phyloP scores from a whole-genome alignment of 2,888 invertebrate species.

The Deroplatys truncata region DNA sequence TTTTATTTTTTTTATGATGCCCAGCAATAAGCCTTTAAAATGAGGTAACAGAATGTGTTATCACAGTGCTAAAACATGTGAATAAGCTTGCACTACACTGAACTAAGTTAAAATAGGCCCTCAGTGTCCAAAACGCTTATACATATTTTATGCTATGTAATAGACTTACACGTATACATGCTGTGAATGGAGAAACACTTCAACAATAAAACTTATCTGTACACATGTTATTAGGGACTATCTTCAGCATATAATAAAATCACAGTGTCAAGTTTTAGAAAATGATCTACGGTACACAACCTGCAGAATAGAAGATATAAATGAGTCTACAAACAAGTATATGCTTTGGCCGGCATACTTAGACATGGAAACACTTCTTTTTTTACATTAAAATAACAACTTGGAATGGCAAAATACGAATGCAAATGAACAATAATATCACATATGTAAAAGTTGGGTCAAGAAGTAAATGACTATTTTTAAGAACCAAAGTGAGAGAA shows the following conservation, averaged over 20 bases:
- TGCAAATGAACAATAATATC: background rate
- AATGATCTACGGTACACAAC: background rate
- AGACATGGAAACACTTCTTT: background rate
- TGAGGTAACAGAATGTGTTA: slow-evolving; percentile 13
- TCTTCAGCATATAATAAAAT: background rate
- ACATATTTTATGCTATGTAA: no score
- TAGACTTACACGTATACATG: background rate
- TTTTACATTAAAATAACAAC: background rate
- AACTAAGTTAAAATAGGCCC: background rate
- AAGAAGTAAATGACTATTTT: background rate
- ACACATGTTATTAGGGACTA: background rate
- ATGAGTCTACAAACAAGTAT: background rate
- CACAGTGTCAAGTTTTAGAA: background rate
- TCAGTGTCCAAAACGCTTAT: no score
- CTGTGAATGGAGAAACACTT: background rate
- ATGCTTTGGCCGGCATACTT: background rate
- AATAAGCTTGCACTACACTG: background rate
- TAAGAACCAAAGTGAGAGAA: background rate
- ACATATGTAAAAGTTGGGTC: background rate
- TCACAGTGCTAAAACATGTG: background rate
- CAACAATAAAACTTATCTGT: no score
- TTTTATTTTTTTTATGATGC: background rate
- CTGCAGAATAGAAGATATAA: background rate
- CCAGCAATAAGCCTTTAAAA: background rate
- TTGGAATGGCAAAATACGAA: background rate